Conservation (phyloP, 35 echinoderm and acorn worm genomes). For the Acanthaster planci region DNA sequence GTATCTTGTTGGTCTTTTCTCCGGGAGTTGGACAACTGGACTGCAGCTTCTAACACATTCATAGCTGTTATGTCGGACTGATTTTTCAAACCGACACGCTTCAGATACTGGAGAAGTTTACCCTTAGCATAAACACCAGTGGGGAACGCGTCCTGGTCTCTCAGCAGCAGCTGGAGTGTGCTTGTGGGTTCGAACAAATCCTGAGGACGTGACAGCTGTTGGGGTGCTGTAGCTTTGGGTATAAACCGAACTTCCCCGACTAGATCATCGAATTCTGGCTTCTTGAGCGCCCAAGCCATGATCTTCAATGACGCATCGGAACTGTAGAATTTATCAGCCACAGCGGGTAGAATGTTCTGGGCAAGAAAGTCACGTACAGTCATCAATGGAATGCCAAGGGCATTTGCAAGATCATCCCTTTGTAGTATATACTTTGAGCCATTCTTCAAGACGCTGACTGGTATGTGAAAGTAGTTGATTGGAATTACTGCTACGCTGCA, state of each 20-base stretch:
- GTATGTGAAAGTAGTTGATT: not conserved
- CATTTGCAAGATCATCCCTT: not conserved
- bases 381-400: not conserved
- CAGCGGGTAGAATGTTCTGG: slow-evolving; percentile 18
- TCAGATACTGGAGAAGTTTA: not conserved
- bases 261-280: slow-evolving; percentile 7
- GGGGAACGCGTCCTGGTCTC: not conserved
- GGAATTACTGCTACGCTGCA: not conserved
- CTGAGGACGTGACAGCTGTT: not conserved
- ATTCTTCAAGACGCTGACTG: not conserved
- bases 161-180: not conserved
- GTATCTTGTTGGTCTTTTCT: not conserved
- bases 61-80: not conserved
- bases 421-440: not conserved
- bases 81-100: not conserved
- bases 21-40: not conserved
- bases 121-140: not conserved
- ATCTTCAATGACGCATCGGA: not conserved
- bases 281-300: slow-evolving; percentile 5
- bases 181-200: not conserved
- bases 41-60: not conserved
- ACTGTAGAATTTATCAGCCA: not conserved
- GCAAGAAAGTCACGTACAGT: not conserved
- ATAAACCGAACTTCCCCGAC: not conserved
- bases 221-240: not conserved